Evolutionary conservation across 2,888 invertebrate genomes (phyloP).

Genomic region (Steromphala cineraria): DNA sequence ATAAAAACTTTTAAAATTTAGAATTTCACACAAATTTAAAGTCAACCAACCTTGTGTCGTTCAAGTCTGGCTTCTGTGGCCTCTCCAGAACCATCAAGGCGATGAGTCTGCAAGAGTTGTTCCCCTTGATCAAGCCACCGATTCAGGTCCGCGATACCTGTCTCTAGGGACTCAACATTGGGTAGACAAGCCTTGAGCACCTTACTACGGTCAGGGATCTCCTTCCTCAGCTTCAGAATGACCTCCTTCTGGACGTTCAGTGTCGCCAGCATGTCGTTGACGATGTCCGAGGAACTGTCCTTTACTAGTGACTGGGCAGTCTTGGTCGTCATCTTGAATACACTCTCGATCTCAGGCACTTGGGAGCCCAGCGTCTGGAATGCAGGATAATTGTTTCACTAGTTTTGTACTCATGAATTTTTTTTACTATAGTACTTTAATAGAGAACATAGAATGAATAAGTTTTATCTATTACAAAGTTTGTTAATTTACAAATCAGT

Average conservation of each 20-base stretch:
- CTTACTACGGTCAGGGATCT: slow-evolving; percentile 88
- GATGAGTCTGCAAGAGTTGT: slow-evolving; percentile 80
- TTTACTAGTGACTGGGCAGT: slow-evolving; percentile 93
- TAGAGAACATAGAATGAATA: no score
- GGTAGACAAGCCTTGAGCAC: slow-evolving; percentile 68
- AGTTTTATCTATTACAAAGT: no score
- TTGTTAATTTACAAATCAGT: no score
- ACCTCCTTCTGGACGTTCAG: slow-evolving; percentile 76
- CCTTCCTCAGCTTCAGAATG: slow-evolving; percentile 76
- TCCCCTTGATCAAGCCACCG: slow-evolving; percentile 92
- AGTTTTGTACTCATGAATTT: no score
- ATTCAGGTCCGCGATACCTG: slow-evolving; percentile 89
- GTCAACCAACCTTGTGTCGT: slow-evolving; percentile 81
- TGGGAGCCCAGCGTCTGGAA: slow-evolving; percentile 84
- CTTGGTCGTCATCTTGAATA: slow-evolving; percentile 93
- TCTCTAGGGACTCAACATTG: slow-evolving; percentile 92
- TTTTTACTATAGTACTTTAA: no score
- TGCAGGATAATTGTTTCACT: slow-evolving; percentile 8
- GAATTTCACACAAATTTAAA: neutral
- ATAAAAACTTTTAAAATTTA: neutral
- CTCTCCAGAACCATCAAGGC: slow-evolving; percentile 83
- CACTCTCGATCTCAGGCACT: slow-evolving; percentile 89
- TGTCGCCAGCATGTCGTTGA: slow-evolving; percentile 91
- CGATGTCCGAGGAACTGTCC: slow-evolving; percentile 91
- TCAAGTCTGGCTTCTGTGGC: slow-evolving; percentile 86